Percentiles rank a stretch among this genome's conserved stretches.
Conservation (phyloP, 1,140 invertebrate genomes). For the Drosophila serrata region DNA sequence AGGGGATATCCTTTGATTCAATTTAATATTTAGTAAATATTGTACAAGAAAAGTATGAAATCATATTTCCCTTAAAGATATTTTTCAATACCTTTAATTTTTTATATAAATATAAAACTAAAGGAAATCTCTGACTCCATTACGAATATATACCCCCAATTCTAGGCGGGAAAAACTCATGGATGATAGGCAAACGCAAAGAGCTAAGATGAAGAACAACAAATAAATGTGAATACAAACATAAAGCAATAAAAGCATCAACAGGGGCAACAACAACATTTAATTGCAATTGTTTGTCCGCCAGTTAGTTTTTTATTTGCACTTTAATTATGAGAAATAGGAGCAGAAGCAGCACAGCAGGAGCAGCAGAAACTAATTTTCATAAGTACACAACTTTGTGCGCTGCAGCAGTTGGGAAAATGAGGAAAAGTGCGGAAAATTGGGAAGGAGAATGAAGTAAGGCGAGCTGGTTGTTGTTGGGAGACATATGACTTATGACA, state of each 20-base stretch:
- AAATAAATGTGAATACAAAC: slow-evolving; percentile 44
- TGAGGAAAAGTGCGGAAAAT: slow-evolving; percentile 6
- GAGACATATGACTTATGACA: slow-evolving; percentile 38
- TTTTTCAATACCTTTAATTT: neutral
- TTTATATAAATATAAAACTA: no score
- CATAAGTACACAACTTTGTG: slow-evolving; percentile 49
- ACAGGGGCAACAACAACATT: slow-evolving; percentile 38
- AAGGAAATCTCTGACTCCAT: neutral
- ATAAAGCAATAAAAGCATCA: slow-evolving; percentile 33
- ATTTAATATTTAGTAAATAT: no score
- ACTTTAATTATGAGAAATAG: slow-evolving; percentile 77
- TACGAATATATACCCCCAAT: no score
- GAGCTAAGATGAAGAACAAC: slow-evolving; percentile 9
- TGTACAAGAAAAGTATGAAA: no score
- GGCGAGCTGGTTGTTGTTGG: neutral
- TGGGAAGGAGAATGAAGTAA: neutral
- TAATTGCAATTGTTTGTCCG: slow-evolving; percentile 75
- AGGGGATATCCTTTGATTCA: neutral
- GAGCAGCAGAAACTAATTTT: slow-evolving; percentile 65
- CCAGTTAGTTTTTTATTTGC: slow-evolving; percentile 74
- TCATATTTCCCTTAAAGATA: no score
- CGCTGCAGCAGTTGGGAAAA: slow-evolving; percentile 3
- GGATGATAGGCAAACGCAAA: slow-evolving; percentile 7
- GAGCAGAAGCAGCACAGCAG: slow-evolving; percentile 15
- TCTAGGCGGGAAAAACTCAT: neutral